These are phyloP conservation scores for Dendrolimus houi DNA, from an alignment of 2,888 invertebrate genomes.

Conservation along the genomic window DNA sequence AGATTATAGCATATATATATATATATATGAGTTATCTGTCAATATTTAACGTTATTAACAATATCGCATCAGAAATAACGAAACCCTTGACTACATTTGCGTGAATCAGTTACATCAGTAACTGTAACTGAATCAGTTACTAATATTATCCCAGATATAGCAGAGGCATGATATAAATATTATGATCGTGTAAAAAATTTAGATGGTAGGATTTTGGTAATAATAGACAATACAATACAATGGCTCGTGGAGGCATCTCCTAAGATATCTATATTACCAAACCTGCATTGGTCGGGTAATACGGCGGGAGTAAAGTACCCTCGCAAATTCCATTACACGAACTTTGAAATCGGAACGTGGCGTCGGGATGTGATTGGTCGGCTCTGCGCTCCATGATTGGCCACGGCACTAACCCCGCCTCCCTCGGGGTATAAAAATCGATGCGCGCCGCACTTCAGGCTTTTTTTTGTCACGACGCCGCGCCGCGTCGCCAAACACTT, in stretches of 20 bases:
- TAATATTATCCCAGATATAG: too few species aligned
- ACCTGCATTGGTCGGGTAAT: conserved; percentile 56
- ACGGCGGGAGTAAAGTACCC: conserved; percentile 45
- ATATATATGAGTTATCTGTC: too few species aligned
- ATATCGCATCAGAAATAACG: too few species aligned
- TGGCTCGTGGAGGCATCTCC: not conserved
- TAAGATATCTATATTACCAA: conserved; percentile 34
- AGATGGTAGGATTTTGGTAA: too few species aligned
- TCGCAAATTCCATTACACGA: conserved; percentile 71
- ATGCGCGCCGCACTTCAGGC: conserved; percentile 42
- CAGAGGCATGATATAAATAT: too few species aligned
- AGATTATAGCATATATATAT: too few species aligned
- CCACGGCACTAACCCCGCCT: conserved; percentile 60
- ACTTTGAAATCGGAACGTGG: conserved; percentile 54
- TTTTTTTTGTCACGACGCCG: conserved; percentile 58
- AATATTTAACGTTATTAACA: too few species aligned
- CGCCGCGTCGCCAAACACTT: conserved; percentile 60
- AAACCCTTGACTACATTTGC: too few species aligned
- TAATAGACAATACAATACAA: too few species aligned
- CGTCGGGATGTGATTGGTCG: conserved; percentile 63
- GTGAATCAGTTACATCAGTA: too few species aligned
- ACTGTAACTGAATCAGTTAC: too few species aligned
- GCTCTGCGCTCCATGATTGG: conserved; percentile 47
- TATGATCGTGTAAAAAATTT: too few species aligned
- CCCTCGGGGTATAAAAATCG: conserved; percentile 69